phyloP scores from a whole-genome alignment of 2,113 vertebrate genomes.

The Tupaia tana region DNA sequence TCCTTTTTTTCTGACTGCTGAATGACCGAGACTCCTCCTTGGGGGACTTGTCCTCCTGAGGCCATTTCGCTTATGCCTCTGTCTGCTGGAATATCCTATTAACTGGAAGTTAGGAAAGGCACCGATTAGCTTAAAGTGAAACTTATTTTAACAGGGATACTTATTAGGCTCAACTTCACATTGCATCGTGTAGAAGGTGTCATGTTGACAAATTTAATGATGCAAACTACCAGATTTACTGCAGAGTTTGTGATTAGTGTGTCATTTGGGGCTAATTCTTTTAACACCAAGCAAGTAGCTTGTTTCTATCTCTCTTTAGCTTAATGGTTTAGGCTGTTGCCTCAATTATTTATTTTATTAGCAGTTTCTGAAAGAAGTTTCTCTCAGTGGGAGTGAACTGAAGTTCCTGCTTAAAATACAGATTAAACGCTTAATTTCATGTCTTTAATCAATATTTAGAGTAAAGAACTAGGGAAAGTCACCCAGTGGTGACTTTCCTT shows the following conservation, averaged over 20 bases:
- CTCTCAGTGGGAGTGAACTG: neutral
- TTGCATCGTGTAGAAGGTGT: neutral
- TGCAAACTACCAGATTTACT: neutral
- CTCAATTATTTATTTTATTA: slow-evolving; percentile 56
- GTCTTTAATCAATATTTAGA: neutral
- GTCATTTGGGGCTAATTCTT: neutral
- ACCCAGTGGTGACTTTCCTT: neutral
- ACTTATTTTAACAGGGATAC: slow-evolving; percentile 33
- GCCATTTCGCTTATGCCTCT: slow-evolving; percentile 42
- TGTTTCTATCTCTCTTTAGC: slow-evolving; percentile 14
- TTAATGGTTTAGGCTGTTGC: slow-evolving; percentile 19
- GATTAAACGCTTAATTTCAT: slow-evolving; percentile 34
- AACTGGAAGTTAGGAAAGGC: slow-evolving; percentile 42
- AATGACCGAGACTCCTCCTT: slow-evolving; percentile 18
- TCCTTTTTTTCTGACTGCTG: neutral
- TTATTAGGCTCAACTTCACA: neutral
- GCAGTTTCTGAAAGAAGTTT: slow-evolving; percentile 42
- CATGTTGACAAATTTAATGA: neutral
- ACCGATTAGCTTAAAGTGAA: slow-evolving; percentile 52
- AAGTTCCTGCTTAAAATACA: slow-evolving; percentile 50
- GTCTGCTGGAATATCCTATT: slow-evolving; percentile 15
- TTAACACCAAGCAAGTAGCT: neutral
- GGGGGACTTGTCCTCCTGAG: neutral
- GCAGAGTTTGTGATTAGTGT: neutral
- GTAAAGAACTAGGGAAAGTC: slow-evolving; percentile 38